A percentile compares a stretch with the other conserved stretches of the same genome.
Conservation (phyloP, 2,113 vertebrate species). For the Python bivittatus region DNA sequence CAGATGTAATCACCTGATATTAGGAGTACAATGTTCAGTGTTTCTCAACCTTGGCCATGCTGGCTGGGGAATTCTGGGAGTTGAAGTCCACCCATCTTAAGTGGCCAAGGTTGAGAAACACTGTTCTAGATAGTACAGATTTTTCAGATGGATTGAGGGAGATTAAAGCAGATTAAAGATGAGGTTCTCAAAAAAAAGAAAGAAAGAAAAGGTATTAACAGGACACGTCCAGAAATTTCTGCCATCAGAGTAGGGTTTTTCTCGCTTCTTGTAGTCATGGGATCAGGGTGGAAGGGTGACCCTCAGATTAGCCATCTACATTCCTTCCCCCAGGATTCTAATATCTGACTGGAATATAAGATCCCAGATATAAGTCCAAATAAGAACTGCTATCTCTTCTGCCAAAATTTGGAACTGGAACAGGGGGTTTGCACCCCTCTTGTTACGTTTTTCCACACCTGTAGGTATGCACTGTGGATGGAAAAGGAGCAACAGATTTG, state of each 20-base stretch:
- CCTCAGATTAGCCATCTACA: not conserved
- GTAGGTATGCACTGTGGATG: not conserved
- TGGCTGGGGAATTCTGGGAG: no score
- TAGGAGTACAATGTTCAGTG: fast-evolving
- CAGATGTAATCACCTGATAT: not conserved
- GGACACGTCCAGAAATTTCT: not conserved
- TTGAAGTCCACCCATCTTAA: no score
- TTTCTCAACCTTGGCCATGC: no score
- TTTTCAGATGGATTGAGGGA: not conserved
- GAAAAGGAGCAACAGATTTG: not conserved
- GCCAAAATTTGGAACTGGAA: not conserved
- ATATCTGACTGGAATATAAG: not conserved
- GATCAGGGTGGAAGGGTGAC: not conserved
- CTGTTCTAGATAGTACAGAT: not conserved
- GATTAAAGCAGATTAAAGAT: not conserved
- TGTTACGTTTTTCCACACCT: not conserved
- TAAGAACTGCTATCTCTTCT: not conserved
- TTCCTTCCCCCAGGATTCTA: not conserved
- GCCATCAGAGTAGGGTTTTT: no score
- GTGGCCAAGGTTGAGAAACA: no score
- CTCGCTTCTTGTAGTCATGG: not conserved
- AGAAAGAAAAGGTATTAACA: not conserved
- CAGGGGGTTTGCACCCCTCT: no score
- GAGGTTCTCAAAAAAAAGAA: not conserved
- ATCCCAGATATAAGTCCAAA: not conserved